Percentiles rank a stretch among this genome's conserved stretches.
Conservation (phyloP, 2,888 invertebrate species). For the Timema cristinae region DNA sequence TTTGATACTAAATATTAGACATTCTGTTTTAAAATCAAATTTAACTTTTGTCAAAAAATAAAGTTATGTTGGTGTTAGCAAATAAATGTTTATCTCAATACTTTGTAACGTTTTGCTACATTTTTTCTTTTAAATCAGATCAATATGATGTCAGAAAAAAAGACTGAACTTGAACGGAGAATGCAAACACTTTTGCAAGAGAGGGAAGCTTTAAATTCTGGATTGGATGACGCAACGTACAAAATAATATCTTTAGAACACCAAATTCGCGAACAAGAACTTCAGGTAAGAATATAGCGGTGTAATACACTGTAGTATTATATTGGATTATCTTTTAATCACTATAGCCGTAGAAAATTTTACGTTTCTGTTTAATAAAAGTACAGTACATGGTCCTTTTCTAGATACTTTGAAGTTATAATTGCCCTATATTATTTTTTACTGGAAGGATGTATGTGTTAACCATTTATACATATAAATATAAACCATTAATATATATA, state of each 20-base stretch:
- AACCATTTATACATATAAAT: no score
- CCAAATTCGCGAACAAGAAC: constrained; percentile 74
- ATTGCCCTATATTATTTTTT: no score
- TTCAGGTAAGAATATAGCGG: constrained; percentile 47
- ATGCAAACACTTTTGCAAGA: constrained; percentile 72
- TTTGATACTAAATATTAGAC: no score
- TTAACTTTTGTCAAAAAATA: no score
- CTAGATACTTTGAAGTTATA: no score
- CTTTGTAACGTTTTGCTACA: constrained; percentile 21
- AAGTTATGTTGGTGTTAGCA: not conserved
- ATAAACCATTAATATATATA: no score
- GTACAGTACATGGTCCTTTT: no score
- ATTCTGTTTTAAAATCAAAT: no score
- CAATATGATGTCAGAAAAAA: constrained; percentile 75
- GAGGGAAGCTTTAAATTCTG: constrained; percentile 70
- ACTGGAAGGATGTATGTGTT: no score
- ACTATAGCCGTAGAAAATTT: not conserved
- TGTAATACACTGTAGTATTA: not conserved
- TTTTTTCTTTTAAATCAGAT: constrained; percentile 48
- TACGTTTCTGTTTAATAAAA: no score
- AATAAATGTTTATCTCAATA: constrained; percentile 1
- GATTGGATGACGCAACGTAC: constrained; percentile 87
- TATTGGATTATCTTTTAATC: not conserved
- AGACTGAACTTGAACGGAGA: constrained; percentile 77
- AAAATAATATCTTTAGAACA: constrained; percentile 78